These are phyloP conservation scores for Acleris sparsana DNA, from an alignment of 2,888 invertebrate genomes.

Conservation along the genomic window DNA sequence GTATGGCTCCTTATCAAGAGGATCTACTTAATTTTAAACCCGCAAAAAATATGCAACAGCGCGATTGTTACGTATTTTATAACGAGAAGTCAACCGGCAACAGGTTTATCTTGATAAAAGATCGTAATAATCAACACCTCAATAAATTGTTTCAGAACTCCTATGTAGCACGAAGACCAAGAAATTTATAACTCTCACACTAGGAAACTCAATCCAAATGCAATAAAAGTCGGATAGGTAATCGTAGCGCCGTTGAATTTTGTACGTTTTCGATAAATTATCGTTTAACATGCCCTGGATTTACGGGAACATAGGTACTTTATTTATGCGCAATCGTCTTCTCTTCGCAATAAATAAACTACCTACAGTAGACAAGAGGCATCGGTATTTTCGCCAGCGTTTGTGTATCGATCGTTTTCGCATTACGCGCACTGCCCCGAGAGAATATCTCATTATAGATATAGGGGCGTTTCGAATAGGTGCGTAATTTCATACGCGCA, in stretches of 20 bases:
- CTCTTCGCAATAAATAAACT: slow-evolving; percentile 54
- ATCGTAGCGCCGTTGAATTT: background rate
- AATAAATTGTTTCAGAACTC: background rate
- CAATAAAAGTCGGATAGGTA: slow-evolving; percentile 9
- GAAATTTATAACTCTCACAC: background rate
- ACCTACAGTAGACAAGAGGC: slow-evolving; percentile 52
- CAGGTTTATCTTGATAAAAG: background rate
- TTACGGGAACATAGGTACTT: slow-evolving; percentile 41
- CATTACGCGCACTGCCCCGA: slow-evolving; percentile 59
- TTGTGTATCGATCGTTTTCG: slow-evolving; percentile 58
- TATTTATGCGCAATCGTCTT: slow-evolving; percentile 57
- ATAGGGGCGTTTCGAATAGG: slow-evolving; percentile 60
- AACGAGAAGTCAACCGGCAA: slow-evolving; percentile 2
- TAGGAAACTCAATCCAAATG: slow-evolving; percentile 1
- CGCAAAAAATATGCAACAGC: slow-evolving; percentile 23
- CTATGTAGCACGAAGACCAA: background rate
- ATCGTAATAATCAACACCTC: slow-evolving; percentile 1
- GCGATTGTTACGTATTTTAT: slow-evolving; percentile 15
- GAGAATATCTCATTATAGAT: slow-evolving; percentile 64
- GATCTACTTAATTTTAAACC: slow-evolving; percentile 41
- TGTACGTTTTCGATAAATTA: background rate
- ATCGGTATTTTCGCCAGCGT: slow-evolving; percentile 59
- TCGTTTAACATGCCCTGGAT: background rate
- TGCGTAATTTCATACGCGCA: slow-evolving; percentile 63
- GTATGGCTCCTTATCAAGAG: slow-evolving; percentile 45